Percentiles rank a stretch among this genome's conserved stretches.
Evolutionary conservation across 1,140 invertebrate genomes (phyloP).

Genomic region (Brachionus calyciflorus): DNA sequence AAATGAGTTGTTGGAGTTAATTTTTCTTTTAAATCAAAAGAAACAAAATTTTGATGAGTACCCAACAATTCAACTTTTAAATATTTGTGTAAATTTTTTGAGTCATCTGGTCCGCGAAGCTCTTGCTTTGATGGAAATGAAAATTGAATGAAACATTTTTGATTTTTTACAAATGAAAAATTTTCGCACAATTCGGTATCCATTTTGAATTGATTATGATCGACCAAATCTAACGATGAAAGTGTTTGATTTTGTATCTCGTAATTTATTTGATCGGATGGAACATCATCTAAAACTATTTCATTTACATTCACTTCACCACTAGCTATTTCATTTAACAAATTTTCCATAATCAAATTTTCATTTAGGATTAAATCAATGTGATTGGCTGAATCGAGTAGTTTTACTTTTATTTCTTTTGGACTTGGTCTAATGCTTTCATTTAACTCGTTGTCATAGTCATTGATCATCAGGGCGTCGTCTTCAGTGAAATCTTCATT

Average conservation of each 20-base stretch:
- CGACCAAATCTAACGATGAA: not conserved
- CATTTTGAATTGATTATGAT: conserved; percentile 11
- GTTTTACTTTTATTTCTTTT: not conserved
- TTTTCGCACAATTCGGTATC: conserved; percentile 17
- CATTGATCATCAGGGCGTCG: conserved; percentile 17
- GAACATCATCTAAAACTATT: not conserved
- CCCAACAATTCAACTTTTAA: conserved; percentile 3
- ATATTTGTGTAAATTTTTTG: conserved; percentile 23
- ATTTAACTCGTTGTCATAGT: not conserved
- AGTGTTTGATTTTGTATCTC: not conserved
- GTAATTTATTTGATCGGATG: not conserved
- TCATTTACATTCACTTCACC: not conserved
- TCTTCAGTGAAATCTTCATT: conserved; percentile 18
- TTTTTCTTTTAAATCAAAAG: conserved; percentile 34
- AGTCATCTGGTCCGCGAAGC: not conserved
- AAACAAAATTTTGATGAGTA: not conserved
- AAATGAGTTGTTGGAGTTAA: not conserved
- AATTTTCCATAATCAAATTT: not conserved
- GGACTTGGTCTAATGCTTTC: not conserved
- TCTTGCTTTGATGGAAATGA: not conserved
- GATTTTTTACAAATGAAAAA: conserved; percentile 22
- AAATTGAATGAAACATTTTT: conserved; percentile 1
- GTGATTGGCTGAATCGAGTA: not conserved
- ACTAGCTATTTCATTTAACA: not conserved
- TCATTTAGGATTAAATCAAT: not conserved